These are phyloP conservation scores for Heliconius charithonia DNA, from an alignment of 2,888 invertebrate species.

Conservation along the genomic window DNA sequence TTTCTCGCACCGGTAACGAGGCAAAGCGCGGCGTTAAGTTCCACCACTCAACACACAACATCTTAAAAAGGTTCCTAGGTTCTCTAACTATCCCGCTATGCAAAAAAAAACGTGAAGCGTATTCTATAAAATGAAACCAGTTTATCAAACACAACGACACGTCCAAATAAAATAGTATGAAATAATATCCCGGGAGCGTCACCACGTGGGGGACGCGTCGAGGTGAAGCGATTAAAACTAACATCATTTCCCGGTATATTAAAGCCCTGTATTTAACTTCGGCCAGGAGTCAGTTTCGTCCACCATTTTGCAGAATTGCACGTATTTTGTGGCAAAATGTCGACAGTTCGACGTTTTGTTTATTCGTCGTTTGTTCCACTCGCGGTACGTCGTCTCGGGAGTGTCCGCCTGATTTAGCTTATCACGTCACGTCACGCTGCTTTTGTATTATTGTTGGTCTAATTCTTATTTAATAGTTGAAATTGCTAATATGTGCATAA, in stretches of 20 bases:
- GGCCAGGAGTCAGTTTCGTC: conserved; percentile 3
- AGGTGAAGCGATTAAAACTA: background rate
- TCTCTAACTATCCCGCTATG: background rate
- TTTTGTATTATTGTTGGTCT: background rate
- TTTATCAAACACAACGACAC: background rate
- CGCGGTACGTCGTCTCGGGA: conserved; percentile 7
- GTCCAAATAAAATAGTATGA: background rate
- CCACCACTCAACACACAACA: background rate
- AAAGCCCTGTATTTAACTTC: conserved; percentile 8
- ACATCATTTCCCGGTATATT: conserved; percentile 4
- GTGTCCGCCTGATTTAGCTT: conserved; percentile 21
- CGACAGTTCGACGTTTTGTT: conserved; percentile 27
- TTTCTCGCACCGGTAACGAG: background rate
- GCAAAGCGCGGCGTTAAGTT: background rate
- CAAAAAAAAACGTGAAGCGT: background rate
- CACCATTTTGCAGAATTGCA: background rate
- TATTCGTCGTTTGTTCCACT: conserved; percentile 7
- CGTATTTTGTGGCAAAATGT: background rate
- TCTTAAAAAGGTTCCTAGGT: background rate
- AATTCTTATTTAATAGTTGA: too few species aligned
- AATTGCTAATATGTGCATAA: background rate
- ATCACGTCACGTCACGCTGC: conserved; percentile 19
- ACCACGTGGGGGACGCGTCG: background rate
- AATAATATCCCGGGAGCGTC: background rate
- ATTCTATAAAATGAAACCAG: background rate